Evolutionary conservation across 2,888 invertebrate species (phyloP), one percentile per base, ranked within the genome.

Genomic region (Dromius quadrimaculatus): DNA sequence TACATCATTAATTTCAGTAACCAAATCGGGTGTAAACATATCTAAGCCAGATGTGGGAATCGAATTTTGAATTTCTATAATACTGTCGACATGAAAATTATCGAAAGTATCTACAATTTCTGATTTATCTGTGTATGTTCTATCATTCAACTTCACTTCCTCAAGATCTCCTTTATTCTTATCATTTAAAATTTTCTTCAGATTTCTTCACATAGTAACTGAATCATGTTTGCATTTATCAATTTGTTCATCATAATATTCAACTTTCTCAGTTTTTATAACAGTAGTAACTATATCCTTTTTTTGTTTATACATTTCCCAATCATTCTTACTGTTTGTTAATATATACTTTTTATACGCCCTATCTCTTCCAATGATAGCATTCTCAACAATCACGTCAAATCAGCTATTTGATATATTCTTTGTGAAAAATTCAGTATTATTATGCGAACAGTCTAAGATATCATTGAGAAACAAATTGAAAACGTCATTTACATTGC

Each of bases 321-420:
- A 38, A 38, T 38, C 28, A 28, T 28, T 8, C 3, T 6, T n/a
- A 38, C 13, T 6, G 3, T 38, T 38, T 38, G 38, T 38, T 11
- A 28, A 28, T 5, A 28, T 8, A 28, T 28, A 5, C 28, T 8
- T 28, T 8, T 28, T 28, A 28, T 28, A 28, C 8, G 28, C 28
- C 8, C 28, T 28, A 28, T 28, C 28, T 28, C 28, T 28, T 28
- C n/a, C 13, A 6, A 4, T 6, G 4, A 38, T 38, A 6, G 38
- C 38, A n/a, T 38, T 38, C n/a, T 38, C n/a, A 11, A 38, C 13
- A 38, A 6, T 38, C n/a, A 38, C 38, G n/a, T 38, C n/a, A 38
- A 11, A 38, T n/a, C 38, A 38, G 2, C n/a, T 38, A 38, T 38
- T 38, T 3, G 3, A 3, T 2, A 2, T 38, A 13, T 38, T 11